A percentile compares a stretch with the other conserved stretches of the same genome.
These are phyloP conservation scores for Athripsodes cinereus DNA, from an alignment of 2,888 invertebrate genomes.

Conservation along the genomic window DNA sequence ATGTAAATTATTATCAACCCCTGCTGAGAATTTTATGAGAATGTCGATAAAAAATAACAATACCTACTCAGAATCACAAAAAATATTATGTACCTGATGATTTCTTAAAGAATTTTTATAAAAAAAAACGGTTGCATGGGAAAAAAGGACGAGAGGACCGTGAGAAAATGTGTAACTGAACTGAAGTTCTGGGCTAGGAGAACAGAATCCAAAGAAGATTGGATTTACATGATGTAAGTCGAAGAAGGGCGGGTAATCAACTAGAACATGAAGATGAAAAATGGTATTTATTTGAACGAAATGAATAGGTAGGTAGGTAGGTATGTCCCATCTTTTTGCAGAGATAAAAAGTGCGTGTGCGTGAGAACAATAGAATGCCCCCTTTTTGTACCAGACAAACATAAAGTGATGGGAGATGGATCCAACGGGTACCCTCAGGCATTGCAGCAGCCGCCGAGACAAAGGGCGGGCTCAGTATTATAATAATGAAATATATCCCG, in stretches of 20 bases:
- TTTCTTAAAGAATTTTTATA: no score
- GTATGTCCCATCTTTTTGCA: not conserved
- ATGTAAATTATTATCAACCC: no score
- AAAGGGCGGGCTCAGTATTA: conserved; percentile 16
- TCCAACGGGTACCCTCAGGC: not conserved
- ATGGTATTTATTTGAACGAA: no score
- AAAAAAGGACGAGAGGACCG: conserved; percentile 10
- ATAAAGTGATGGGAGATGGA: conserved; percentile 39
- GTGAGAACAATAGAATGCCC: conserved; percentile 55
- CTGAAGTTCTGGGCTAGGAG: conserved; percentile 37
- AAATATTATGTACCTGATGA: not conserved
- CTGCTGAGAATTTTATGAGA: no score
- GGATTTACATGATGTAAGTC: conserved; percentile 20
- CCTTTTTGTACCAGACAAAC: conserved; percentile 51
- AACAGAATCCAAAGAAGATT: conserved; percentile 32
- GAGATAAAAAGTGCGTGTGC: conserved; percentile 43
- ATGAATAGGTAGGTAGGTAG: not conserved
- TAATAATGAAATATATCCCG: conserved; percentile 6
- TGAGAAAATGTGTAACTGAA: conserved; percentile 23
- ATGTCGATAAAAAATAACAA: not conserved
- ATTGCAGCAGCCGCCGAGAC: not conserved
- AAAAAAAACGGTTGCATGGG: not conserved
- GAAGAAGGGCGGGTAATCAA: not conserved
- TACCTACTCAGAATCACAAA: conserved; percentile 5
- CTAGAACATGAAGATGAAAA: no score